These are phyloP conservation scores for Drosophila lacteicornis DNA, from an alignment of 1,140 invertebrate species.

Conservation along the genomic window DNA sequence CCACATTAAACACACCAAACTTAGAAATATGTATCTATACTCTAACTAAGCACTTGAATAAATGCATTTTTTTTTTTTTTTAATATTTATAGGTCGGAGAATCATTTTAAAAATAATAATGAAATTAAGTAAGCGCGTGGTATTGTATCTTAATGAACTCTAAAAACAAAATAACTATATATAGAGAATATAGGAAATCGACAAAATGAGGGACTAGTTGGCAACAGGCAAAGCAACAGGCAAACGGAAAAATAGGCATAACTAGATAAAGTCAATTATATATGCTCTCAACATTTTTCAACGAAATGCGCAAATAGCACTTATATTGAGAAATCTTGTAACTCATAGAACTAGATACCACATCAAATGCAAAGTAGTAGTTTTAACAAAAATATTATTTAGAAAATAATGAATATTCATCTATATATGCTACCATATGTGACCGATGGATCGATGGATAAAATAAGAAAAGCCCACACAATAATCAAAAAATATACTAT, in stretches of 20 bases:
- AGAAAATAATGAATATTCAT: neutral
- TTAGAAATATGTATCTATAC: constrained; percentile 8
- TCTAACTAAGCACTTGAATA: neutral
- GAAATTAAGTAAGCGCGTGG: neutral
- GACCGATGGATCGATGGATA: constrained; percentile 2
- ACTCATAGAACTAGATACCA: neutral
- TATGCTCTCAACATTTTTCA: too few relatives aligned
- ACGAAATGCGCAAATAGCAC: too few relatives aligned
- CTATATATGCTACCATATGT: neutral
- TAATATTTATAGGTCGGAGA: neutral
- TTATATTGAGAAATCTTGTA: neutral
- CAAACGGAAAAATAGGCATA: too few relatives aligned
- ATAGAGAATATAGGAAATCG: too few relatives aligned
- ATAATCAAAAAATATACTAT: constrained; percentile 10
- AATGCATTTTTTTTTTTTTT: neutral
- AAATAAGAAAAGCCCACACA: constrained; percentile 37
- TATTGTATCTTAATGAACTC: too few relatives aligned
- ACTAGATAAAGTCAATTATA: too few relatives aligned
- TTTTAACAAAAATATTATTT: neutral
- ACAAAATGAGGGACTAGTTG: too few relatives aligned
- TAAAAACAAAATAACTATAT: neutral
- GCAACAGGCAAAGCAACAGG: too few relatives aligned
- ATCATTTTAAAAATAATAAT: neutral
- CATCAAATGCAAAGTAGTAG: neutral
- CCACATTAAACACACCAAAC: constrained; percentile 15